These are phyloP conservation scores for Odontesthes bonariensis DNA, from an alignment of 2,113 vertebrate species.

Conservation along the genomic window DNA sequence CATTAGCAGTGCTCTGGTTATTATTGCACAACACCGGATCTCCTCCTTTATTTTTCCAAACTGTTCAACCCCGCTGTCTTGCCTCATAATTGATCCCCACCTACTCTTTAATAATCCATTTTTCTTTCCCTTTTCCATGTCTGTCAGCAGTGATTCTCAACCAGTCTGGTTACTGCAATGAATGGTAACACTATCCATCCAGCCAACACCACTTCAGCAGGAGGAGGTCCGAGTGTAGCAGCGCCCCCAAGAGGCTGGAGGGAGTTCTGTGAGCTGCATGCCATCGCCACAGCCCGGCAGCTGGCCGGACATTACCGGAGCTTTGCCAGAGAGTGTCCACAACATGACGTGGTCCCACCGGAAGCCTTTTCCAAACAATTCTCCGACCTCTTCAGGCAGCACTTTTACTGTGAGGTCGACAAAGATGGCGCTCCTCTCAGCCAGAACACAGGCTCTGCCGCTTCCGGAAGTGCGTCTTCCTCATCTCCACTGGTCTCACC, in stretches of 20 bases:
- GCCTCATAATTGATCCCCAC: constrained; percentile 9
- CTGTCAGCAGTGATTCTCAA: constrained; percentile 83
- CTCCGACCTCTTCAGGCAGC: constrained; percentile 93
- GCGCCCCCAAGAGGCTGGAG: constrained; percentile 89
- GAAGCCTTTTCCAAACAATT: constrained; percentile 95
- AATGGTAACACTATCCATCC: constrained; percentile 93
- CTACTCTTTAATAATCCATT: constrained; percentile 24
- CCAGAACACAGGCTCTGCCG: constrained; percentile 42
- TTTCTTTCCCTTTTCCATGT: constrained; percentile 42
- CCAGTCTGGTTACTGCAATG: constrained; percentile 91
- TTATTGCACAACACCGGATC: constrained; percentile 34
- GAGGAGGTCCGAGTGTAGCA: constrained; percentile 69
- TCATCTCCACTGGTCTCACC: constrained; percentile 31
- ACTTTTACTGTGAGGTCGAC: constrained; percentile 93
- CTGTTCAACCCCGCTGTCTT: not conserved
- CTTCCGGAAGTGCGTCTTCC: constrained; percentile 29
- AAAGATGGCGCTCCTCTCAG: constrained; percentile 75
- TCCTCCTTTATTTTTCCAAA: constrained; percentile 35
- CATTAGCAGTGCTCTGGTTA: constrained; percentile 20
- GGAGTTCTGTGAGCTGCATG: constrained; percentile 97
- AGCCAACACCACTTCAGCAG: constrained; percentile 75
- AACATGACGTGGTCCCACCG: constrained; percentile 89
- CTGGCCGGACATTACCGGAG: constrained; percentile 93
- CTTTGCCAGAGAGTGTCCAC: constrained; percentile 88
- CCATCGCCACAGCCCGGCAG: constrained; percentile 90